Percentiles rank a stretch among this genome's conserved stretches.
These are phyloP conservation scores for Manis javanica DNA, from an alignment of 2,797 vertebrate genomes.

Conservation along the genomic window DNA sequence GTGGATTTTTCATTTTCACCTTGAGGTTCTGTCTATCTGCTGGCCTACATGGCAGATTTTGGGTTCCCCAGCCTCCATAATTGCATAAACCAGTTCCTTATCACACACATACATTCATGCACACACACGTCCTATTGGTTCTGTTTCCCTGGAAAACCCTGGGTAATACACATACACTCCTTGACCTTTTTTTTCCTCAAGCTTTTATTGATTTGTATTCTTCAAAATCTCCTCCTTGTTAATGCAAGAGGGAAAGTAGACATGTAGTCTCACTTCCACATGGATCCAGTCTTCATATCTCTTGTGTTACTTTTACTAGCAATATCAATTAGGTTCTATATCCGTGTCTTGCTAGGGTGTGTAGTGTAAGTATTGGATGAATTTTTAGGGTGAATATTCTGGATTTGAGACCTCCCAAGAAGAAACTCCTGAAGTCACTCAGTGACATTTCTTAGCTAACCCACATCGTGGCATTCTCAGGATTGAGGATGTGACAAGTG, in stretches of 20 bases:
- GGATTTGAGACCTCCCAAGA: too few relatives aligned
- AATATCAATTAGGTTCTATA: background rate
- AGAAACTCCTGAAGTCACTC: too few relatives aligned
- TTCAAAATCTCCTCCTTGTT: background rate
- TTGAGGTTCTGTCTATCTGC: background rate
- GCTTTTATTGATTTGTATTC: background rate
- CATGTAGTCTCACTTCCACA: background rate
- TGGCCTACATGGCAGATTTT: background rate
- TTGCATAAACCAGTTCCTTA: background rate
- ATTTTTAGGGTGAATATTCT: too few relatives aligned
- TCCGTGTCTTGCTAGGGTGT: background rate
- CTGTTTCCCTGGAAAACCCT: background rate
- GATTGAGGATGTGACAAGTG: too few relatives aligned
- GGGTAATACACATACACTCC: background rate
- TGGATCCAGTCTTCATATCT: background rate
- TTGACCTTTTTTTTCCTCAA: background rate
- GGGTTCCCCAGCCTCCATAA: background rate
- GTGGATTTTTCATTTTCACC: background rate
- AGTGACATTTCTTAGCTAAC: too few relatives aligned
- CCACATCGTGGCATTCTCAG: too few relatives aligned
- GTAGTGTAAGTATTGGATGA: background rate
- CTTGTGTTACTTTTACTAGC: background rate
- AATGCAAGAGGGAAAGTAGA: background rate
- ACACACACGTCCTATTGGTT: background rate
- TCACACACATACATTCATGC: background rate